phyloP scores from a whole-genome alignment of 2,888 invertebrate species.

The Oxycera nigricornis region DNA sequence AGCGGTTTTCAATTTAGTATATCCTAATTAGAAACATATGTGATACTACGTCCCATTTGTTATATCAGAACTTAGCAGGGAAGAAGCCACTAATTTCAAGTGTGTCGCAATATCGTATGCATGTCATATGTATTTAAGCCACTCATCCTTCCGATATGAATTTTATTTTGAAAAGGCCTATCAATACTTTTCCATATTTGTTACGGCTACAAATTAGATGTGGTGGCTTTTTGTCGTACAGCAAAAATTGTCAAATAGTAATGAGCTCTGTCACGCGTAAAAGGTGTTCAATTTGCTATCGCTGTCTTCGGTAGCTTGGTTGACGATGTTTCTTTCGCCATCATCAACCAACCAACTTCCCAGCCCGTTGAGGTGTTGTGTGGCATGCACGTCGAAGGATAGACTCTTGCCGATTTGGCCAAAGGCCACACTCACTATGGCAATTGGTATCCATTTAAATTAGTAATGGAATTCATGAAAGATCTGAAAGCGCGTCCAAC shows the following conservation, averaged over 20 bases:
- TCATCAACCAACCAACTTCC: neutral
- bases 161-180: too few relatives aligned
- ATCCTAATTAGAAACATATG: too few relatives aligned
- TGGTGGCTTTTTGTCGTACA: neutral
- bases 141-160: too few relatives aligned
- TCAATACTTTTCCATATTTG: too few relatives aligned
- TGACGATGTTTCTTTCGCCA: constrained; percentile 24
- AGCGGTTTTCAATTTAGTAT: too few relatives aligned
- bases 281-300: constrained; percentile 44
- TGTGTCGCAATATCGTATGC: too few relatives aligned
- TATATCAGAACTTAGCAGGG: too few relatives aligned
- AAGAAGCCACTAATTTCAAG: too few relatives aligned
- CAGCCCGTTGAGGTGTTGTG: neutral
- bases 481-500: constrained; percentile 27
- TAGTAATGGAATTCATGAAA: constrained; percentile 29
- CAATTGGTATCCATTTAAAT: constrained; percentile 30
- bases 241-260: constrained; percentile 1
- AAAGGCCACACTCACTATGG: neutral
- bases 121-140: too few relatives aligned
- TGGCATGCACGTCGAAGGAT: constrained; percentile 11
- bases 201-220: constrained; percentile 7
- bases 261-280: constrained; percentile 29
- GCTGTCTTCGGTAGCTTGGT: constrained; percentile 42
- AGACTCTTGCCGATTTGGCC: constrained; percentile 14
- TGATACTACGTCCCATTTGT: too few relatives aligned